Evolutionary conservation across 23 tunicate genomes (phyloP), one percentile per base, ranked within the genome.

Genomic region (Aplidium turbinatum): DNA sequence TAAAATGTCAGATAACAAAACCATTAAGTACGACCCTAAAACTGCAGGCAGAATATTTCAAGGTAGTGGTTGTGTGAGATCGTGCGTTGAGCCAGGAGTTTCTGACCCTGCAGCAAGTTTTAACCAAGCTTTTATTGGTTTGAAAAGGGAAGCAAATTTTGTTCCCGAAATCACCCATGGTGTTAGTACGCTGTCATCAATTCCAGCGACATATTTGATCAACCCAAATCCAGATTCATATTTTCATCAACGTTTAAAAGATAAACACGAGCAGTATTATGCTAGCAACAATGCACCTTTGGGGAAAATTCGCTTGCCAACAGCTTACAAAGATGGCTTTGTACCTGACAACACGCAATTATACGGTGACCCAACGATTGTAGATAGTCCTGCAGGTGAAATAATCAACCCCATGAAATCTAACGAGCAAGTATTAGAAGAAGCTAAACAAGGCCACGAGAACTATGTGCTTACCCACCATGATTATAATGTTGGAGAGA

Each of bases 401-500:
- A 58, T 81, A 36, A 64, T 91, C 20, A 91, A 91, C 68, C 91
- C 97, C 6, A 50, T 40, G 4, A 91, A 91, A 45, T 60, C 93
- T 36, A 31, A 38, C 24, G 46, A 67, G 54, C 73, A 78, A 38
- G 79, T 91, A 2, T 45, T 60, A 5, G 90, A 70, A 32, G 97
- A 91, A 68, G 53, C 76, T 0, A 50, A 79, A 42, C 68, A 42
- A 29, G 86, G 86, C n/a, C 97, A 91, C 31, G 86, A 73, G 5
- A 67, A 57, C 5, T 91, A 91, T 68, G 80, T 87, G 7, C 54
- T 68, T 11, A 78, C 87, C 33, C 97, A 91, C 50, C 76, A 84
- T 35, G 97, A 84, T 54, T 91, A 91, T 64, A 33, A 78, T 54
- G 85, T 78, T 20, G 97, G 97, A 28, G 97, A 91, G 51, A 81